These are phyloP conservation scores for Tholera decimalis DNA, from an alignment of 2,888 invertebrate species.

Conservation along the genomic window DNA sequence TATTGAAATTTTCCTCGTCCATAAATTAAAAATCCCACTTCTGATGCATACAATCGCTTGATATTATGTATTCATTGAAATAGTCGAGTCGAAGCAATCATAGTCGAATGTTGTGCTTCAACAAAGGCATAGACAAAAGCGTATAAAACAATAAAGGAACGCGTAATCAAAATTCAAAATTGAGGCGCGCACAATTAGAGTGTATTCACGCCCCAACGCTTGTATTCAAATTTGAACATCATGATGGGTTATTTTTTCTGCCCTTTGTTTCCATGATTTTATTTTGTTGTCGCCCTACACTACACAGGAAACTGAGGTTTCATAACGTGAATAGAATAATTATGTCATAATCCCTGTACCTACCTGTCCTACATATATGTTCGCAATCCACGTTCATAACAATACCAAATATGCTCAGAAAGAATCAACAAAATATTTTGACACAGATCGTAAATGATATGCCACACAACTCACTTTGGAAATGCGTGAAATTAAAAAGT, in stretches of 20 bases:
- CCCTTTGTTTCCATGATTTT: constrained; percentile 72
- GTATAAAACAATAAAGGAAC: constrained; percentile 82
- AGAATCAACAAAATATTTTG: constrained; percentile 28
- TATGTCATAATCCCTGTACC: constrained; percentile 3
- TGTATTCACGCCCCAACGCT: constrained; percentile 84
- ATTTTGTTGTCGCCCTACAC: constrained; percentile 44
- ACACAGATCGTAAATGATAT: constrained; percentile 25
- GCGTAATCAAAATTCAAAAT: constrained; percentile 85
- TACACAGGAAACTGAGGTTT: constrained; percentile 42
- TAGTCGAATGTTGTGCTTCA: constrained; percentile 55
- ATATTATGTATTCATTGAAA: constrained; percentile 58
- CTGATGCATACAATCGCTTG: constrained; percentile 52
- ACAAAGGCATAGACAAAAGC: constrained; percentile 76
- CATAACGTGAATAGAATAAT: constrained; percentile 17
- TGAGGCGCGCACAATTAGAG: constrained; percentile 82
- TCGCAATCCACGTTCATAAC: background rate
- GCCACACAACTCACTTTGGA: background rate
- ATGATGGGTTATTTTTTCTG: constrained; percentile 66
- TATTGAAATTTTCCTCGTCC: constrained; percentile 33
- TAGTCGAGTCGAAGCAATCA: constrained; percentile 59
- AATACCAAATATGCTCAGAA: constrained; percentile 1
- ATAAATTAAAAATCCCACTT: constrained; percentile 44
- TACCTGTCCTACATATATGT: background rate
- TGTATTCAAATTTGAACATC: constrained; percentile 86
- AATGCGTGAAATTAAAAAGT: constrained; percentile 26